Evolutionary conservation across 1,140 invertebrate species (phyloP).

Genomic region (Drosophila neocordata): DNA sequence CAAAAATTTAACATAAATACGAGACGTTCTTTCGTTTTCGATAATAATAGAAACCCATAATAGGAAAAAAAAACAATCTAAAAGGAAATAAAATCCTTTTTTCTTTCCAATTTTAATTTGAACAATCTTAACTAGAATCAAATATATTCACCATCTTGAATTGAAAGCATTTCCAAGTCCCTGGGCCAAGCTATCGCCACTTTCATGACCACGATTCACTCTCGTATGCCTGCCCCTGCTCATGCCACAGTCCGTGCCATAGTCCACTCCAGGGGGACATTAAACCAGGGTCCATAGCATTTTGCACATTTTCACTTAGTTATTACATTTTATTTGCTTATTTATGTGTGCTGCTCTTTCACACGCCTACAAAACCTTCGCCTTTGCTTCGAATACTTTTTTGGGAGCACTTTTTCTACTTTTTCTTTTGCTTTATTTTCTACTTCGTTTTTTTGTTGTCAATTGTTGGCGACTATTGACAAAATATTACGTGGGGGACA

Average conservation of each 20-base stretch:
- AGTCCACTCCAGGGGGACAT: slow-evolving; percentile 44
- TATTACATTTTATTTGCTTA: slow-evolving; percentile 74
- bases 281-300: slow-evolving; percentile 35
- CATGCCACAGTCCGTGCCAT: not conserved
- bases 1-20: no score
- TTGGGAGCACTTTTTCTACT: slow-evolving; percentile 5
- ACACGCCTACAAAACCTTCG: slow-evolving; percentile 21
- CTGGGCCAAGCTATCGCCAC: not conserved
- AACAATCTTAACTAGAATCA: slow-evolving; percentile 1
- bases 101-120: not conserved
- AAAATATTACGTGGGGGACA: slow-evolving; percentile 58
- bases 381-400: slow-evolving; percentile 7
- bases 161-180: not conserved
- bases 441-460: slow-evolving; percentile 42
- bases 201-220: not conserved
- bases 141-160: not conserved
- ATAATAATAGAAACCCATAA: no score
- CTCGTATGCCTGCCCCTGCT: not conserved
- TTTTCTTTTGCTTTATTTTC: slow-evolving; percentile 22
- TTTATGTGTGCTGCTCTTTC: slow-evolving; percentile 53
- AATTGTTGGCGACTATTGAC: slow-evolving; percentile 76
- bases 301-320: slow-evolving; percentile 74
- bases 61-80: no score
- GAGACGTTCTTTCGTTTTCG: no score
- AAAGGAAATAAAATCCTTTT: not conserved